phyloP scores from a whole-genome alignment of 2,797 vertebrate genomes.

The Parambassis ranga region DNA sequence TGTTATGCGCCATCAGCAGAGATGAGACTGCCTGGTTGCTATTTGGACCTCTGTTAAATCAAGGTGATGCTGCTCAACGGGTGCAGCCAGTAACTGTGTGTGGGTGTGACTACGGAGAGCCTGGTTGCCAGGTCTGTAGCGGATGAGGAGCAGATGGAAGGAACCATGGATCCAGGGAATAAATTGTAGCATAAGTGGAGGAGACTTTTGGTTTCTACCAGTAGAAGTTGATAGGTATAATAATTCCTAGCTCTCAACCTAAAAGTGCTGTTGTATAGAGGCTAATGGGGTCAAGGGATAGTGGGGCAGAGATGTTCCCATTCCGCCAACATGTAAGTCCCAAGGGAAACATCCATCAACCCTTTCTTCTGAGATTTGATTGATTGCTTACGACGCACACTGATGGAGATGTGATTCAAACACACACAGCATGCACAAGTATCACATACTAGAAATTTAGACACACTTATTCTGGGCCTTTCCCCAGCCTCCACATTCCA shows the following conservation, averaged over 20 bases:
- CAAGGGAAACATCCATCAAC: constrained; percentile 58
- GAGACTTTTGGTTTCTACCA: constrained; percentile 2
- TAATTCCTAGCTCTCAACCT: neutral
- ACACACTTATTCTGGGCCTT: constrained; percentile 61
- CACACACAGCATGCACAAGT: constrained; percentile 13
- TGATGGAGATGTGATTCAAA: constrained; percentile 31
- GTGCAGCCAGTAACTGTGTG: constrained; percentile 42
- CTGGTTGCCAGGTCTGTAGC: constrained; percentile 17
- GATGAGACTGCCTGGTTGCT: constrained; percentile 49
- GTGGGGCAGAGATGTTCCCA: constrained; percentile 30
- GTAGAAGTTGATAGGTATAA: neutral
- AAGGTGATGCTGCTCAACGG: constrained; percentile 32
- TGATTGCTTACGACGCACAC: constrained; percentile 45
- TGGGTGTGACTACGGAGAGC: neutral
- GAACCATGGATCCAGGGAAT: neutral
- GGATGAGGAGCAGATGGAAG: constrained; percentile 12
- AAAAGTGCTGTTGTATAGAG: constrained; percentile 8
- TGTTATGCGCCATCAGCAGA: constrained; percentile 50
- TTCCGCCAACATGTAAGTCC: constrained; percentile 27
- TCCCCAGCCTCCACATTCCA: constrained; percentile 78
- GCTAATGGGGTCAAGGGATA: constrained; percentile 40
- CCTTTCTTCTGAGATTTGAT: constrained; percentile 46
- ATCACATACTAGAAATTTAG: constrained; percentile 39
- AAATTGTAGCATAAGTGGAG: constrained; percentile 7
- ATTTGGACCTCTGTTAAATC: constrained; percentile 30